A percentile compares a stretch with the other conserved stretches of the same genome.
These are phyloP conservation scores for Gasterosteus aculeatus DNA, from an alignment of 2,113 vertebrate species.

Conservation along the genomic window DNA sequence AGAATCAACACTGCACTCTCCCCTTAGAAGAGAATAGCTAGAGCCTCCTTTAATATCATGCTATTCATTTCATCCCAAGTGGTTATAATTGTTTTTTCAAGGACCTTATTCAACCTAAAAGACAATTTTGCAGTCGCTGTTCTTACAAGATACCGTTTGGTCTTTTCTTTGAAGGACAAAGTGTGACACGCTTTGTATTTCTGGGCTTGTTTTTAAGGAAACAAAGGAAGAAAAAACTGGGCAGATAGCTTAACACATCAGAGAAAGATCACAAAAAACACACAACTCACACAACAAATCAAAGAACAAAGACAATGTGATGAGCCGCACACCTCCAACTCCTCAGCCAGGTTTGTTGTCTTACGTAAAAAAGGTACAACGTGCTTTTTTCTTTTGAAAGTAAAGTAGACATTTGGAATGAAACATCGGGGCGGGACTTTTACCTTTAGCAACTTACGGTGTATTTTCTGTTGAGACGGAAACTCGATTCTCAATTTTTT, in stretches of 20 bases:
- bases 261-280: neutral
- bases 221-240: neutral
- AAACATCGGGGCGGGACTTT: neutral
- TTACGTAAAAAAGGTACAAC: neutral
- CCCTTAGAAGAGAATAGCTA: slow-evolving; percentile 24
- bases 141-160: neutral
- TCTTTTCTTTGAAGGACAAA: slow-evolving; percentile 20
- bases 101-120: slow-evolving; percentile 16
- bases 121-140: slow-evolving; percentile 5
- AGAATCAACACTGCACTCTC: slow-evolving; percentile 44
- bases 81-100: slow-evolving; percentile 22
- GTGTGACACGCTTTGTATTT: slow-evolving; percentile 19
- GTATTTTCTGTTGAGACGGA: neutral
- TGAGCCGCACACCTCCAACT: slow-evolving; percentile 1
- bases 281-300: neutral
- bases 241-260: neutral
- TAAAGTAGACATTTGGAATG: neutral
- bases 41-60: slow-evolving; percentile 42
- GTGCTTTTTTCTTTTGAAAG: neutral
- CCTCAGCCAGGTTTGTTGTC: neutral
- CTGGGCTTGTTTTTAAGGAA: slow-evolving; percentile 13
- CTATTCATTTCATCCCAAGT: slow-evolving; percentile 25
- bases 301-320: neutral
- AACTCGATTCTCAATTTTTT: neutral
- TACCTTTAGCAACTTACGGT: neutral